A percentile compares a stretch with the other conserved stretches of the same genome.
These are phyloP conservation scores for Chloroclystis v-ata DNA, from an alignment of 2,888 invertebrate species.

Conservation along the genomic window DNA sequence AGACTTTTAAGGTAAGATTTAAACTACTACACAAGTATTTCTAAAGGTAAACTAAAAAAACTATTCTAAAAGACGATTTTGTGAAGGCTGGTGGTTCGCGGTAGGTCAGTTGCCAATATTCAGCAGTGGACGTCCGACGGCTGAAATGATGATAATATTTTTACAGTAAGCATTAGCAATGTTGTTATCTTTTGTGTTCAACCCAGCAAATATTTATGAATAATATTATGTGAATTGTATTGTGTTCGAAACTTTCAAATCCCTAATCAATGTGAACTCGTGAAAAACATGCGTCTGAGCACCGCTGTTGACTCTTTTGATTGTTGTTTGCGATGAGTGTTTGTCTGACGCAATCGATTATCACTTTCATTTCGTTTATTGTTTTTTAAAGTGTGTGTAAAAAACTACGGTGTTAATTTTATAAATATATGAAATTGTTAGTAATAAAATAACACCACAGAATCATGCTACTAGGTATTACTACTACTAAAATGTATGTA, in stretches of 20 bases:
- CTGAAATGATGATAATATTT: too few species aligned
- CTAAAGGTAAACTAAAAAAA: too few species aligned
- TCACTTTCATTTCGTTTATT: slow-evolving; percentile 34
- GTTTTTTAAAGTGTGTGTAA: slow-evolving; percentile 22
- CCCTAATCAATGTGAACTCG: slow-evolving; percentile 60
- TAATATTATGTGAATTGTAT: slow-evolving; percentile 11
- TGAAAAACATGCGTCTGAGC: slow-evolving; percentile 50
- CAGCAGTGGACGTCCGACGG: too few species aligned
- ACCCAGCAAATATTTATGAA: background rate
- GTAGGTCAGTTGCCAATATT: too few species aligned
- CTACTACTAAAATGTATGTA: too few species aligned
- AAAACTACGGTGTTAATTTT: background rate
- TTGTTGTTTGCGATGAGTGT: slow-evolving; percentile 39
- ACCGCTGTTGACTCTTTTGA: slow-evolving; percentile 46
- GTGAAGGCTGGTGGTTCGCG: too few species aligned
- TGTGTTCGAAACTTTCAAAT: slow-evolving; percentile 44
- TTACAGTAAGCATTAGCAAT: too few species aligned
- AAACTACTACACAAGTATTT: background rate
- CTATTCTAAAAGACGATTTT: too few species aligned
- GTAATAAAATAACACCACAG: too few species aligned
- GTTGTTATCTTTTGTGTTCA: background rate
- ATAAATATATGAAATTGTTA: too few species aligned
- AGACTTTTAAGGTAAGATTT: too few species aligned
- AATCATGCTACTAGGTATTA: too few species aligned
- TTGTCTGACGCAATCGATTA: slow-evolving; percentile 42